phyloP scores from a whole-genome alignment of 2,888 invertebrate genomes.

The Meteorus cinctellus region DNA sequence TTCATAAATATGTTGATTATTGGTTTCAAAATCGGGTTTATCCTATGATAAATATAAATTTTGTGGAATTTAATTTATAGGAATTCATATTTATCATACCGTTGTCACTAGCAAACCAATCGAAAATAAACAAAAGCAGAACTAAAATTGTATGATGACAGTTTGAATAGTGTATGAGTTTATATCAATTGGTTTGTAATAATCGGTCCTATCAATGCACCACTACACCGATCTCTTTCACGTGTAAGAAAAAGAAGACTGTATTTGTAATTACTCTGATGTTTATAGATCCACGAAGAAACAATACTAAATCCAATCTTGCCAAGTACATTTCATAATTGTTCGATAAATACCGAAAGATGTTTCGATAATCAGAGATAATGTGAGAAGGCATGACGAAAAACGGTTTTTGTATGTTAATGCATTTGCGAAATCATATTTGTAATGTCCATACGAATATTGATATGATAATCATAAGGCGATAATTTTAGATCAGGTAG shows the following conservation, averaged over 20 bases:
- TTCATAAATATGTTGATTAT: slow-evolving; percentile 29
- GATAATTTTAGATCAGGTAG: slow-evolving; percentile 58
- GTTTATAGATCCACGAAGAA: not conserved
- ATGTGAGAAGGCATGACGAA: not conserved
- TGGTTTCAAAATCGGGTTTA: slow-evolving; percentile 15
- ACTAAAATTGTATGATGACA: not conserved
- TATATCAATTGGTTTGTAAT: slow-evolving; percentile 9
- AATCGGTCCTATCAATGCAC: slow-evolving; percentile 2
- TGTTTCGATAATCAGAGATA: not conserved
- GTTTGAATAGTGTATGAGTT: not conserved
- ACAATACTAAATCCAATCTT: slow-evolving; percentile 21
- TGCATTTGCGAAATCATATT: slow-evolving; percentile 37
- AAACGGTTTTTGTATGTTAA: slow-evolving; percentile 4
- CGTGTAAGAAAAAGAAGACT: slow-evolving; percentile 22
- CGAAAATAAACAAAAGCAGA: not conserved
- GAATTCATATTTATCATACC: not conserved
- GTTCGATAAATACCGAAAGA: slow-evolving; percentile 16
- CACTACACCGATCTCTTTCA: slow-evolving; percentile 14
- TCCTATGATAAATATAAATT: slow-evolving; percentile 27
- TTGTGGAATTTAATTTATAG: slow-evolving; percentile 11
- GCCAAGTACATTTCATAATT: slow-evolving; percentile 15
- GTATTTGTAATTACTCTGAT: slow-evolving; percentile 15
- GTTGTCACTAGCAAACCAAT: not conserved
- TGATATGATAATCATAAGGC: slow-evolving; percentile 48
- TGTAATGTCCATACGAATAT: slow-evolving; percentile 49